Percentiles rank a stretch among this genome's conserved stretches.
phyloP scores from a whole-genome alignment of 1,140 invertebrate species.

The Megalonaias nervosa region DNA sequence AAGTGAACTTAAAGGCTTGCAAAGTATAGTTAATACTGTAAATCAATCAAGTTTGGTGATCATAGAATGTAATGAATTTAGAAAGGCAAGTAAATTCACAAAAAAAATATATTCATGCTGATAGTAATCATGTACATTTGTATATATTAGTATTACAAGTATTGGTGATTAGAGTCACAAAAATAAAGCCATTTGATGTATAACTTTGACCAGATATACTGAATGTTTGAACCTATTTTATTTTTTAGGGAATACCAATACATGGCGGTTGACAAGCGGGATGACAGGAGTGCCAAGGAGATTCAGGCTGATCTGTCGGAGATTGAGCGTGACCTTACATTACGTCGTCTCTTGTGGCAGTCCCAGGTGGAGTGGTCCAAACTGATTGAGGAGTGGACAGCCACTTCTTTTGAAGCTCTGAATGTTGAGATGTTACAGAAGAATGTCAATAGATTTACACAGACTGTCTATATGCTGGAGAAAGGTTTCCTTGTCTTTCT shows the following conservation, averaged over 20 bases:
- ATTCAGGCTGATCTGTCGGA: constrained; percentile 68
- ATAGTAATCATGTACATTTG: no score
- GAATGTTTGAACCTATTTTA: not conserved
- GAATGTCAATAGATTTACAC: constrained; percentile 69
- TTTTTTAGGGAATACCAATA: constrained; percentile 58
- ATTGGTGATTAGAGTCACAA: no score
- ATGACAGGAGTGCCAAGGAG: constrained; percentile 63
- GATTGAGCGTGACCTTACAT: constrained; percentile 67
- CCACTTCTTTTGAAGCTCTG: constrained; percentile 67
- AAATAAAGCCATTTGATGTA: no score
- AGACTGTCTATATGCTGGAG: constrained; percentile 70
- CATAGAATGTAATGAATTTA: no score
- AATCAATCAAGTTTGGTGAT: no score
- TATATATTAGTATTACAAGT: no score
- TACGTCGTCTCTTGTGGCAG: constrained; percentile 69
- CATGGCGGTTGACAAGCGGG: constrained; percentile 52
- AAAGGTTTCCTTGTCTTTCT: constrained; percentile 58
- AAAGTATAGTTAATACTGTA: no score
- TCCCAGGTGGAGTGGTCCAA: constrained; percentile 67
- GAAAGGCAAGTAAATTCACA: no score
- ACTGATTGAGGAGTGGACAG: constrained; percentile 65
- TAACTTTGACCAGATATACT: no score
- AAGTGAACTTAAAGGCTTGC: no score
- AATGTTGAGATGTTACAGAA: constrained; percentile 69
- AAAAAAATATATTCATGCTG: no score